Conservation (phyloP, 2,113 vertebrate genomes). For the Brienomyrus brachyistius region DNA sequence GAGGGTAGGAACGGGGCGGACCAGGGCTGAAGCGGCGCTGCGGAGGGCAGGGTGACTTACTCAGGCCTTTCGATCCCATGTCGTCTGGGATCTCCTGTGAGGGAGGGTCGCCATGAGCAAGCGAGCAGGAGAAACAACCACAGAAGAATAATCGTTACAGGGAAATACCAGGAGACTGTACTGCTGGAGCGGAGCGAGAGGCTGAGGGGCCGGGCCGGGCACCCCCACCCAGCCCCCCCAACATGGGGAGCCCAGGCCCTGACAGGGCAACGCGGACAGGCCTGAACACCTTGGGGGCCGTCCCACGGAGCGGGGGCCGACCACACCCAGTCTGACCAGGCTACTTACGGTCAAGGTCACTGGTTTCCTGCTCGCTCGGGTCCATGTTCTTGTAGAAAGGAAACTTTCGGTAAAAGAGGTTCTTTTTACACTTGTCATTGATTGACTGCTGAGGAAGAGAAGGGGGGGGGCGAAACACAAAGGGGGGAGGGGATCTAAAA, state of each 20-base stretch:
- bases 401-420: slow-evolving; percentile 87
- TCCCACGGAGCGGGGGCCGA: slow-evolving; percentile 55
- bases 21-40: not conserved
- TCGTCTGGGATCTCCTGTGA: slow-evolving; percentile 83
- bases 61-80: slow-evolving; percentile 86
- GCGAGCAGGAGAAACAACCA: slow-evolving; percentile 69
- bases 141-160: slow-evolving; percentile 77
- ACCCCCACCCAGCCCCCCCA: not conserved
- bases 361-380: slow-evolving; percentile 81
- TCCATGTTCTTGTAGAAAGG: slow-evolving; percentile 93
- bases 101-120: slow-evolving; percentile 75
- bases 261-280: not conserved
- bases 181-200: slow-evolving; percentile 33
- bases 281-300: not conserved
- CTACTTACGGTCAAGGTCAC: slow-evolving; percentile 86
- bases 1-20: not conserved
- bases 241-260: not conserved
- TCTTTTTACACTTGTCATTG: slow-evolving; percentile 81
- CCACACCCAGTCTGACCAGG: slow-evolving; percentile 31
- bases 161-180: slow-evolving; percentile 61
- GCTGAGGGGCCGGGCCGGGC: slow-evolving; percentile 7
- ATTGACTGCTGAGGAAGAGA: slow-evolving; percentile 84
- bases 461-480: slow-evolving; percentile 76
- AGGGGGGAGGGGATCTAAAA: slow-evolving; percentile 63
- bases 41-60: slow-evolving; percentile 69